Evolutionary conservation across 2,113 vertebrate species (phyloP).

Genomic region (Caretta caretta): DNA sequence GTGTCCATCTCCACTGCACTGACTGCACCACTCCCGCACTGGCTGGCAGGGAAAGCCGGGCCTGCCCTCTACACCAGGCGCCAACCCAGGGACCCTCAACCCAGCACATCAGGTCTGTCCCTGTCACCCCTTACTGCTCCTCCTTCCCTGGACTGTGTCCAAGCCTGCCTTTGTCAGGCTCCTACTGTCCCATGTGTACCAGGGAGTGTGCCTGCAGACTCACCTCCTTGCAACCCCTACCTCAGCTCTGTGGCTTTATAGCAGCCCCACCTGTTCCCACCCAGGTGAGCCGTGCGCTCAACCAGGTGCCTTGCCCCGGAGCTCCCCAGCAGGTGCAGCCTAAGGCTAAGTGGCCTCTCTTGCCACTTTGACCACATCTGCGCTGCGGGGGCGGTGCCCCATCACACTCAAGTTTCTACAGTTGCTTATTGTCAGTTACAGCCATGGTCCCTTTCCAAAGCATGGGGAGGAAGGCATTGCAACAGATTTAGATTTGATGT

Average conservation of each 20-base stretch:
- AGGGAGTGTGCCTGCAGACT: too few relatives aligned
- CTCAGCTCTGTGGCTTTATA: too few relatives aligned
- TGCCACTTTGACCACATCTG: too few relatives aligned
- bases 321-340: neutral
- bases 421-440: neutral
- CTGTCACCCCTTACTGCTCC: neutral
- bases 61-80: neutral
- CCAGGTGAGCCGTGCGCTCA: too few relatives aligned
- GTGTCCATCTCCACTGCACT: neutral
- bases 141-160: neutral
- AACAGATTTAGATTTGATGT: neutral
- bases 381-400: too few relatives aligned
- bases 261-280: neutral
- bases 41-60: neutral
- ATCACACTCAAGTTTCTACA: conserved; percentile 3
- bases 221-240: too few relatives aligned
- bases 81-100: neutral
- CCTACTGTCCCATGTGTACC: neutral
- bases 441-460: neutral
- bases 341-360: neutral
- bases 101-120: neutral
- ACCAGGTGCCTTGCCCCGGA: too few relatives aligned
- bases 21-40: neutral
- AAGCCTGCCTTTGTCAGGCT: too few relatives aligned
- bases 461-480: neutral